Conservation (phyloP, 1,140 invertebrate genomes). For the Drosophila sp. region DNA sequence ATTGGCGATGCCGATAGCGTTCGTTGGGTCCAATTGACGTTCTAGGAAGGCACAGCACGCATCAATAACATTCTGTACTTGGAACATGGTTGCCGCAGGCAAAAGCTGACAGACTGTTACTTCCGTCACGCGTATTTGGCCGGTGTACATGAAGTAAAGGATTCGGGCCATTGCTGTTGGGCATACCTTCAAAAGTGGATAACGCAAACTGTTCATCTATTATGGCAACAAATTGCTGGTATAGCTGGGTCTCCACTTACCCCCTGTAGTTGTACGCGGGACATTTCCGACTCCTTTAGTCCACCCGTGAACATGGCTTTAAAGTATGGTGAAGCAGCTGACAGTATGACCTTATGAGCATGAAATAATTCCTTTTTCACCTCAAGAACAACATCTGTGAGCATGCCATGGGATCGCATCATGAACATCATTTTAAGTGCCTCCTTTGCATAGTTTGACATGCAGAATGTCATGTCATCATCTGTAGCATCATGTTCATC, state of each 20-base stretch:
- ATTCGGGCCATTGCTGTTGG: conserved; percentile 93
- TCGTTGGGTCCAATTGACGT: conserved; percentile 95
- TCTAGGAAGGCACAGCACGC: conserved; percentile 96
- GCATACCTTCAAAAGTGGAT: conserved; percentile 85
- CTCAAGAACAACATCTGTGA: conserved; percentile 94
- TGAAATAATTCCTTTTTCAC: conserved; percentile 94
- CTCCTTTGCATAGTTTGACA: conserved; percentile 93
- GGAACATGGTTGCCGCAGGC: conserved; percentile 97
- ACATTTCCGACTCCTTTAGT: conserved; percentile 94
- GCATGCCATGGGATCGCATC: conserved; percentile 94
- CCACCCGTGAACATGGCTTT: conserved; percentile 97
- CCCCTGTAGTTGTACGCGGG: conserved; percentile 92
- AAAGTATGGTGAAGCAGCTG: conserved; percentile 97
- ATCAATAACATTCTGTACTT: conserved; percentile 95
- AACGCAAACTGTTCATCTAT: conserved; percentile 70
- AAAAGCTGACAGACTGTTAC: conserved; percentile 95
- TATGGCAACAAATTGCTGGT: conserved; percentile 59
- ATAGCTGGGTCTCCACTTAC: conserved; percentile 85
- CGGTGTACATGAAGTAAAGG: conserved; percentile 96
- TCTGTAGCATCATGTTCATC: conserved; percentile 81
- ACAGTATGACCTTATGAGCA: conserved; percentile 95
- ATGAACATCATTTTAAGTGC: conserved; percentile 95
- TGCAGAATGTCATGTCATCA: conserved; percentile 93
- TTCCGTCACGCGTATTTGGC: conserved; percentile 94
- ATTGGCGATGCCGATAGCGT: conserved; percentile 96